A percentile compares a stretch with the other conserved stretches of the same genome.
Evolutionary conservation across 2,888 invertebrate genomes (phyloP).

Genomic region (Apantesis nais): DNA sequence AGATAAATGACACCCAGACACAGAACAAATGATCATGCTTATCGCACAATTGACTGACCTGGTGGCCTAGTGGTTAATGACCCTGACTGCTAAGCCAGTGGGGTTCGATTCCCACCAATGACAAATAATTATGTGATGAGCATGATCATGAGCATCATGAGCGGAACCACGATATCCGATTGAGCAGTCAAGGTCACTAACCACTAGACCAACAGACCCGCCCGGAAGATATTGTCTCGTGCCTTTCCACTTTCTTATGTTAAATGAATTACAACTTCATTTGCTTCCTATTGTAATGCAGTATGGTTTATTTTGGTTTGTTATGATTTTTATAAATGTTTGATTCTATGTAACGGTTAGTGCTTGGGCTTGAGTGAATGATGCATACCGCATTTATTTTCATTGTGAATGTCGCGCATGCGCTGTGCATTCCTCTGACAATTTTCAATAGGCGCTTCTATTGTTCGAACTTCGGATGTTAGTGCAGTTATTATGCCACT

Average conservation of each 20-base stretch:
- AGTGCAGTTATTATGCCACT: conserved; percentile 51
- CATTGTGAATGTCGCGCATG: conserved; percentile 65
- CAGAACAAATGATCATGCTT: no score
- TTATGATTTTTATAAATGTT: conserved; percentile 21
- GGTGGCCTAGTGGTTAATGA: no score
- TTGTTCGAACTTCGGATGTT: conserved; percentile 46
- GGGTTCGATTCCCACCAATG: no score
- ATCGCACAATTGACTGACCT: no score
- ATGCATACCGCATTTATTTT: conserved; percentile 68
- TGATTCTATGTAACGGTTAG: conserved; percentile 63
- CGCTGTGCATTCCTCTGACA: conserved; percentile 67
- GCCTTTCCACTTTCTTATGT: neutral
- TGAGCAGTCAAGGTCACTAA: no score
- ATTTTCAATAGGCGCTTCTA: conserved; percentile 42
- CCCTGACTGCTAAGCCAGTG: no score
- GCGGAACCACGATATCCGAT: no score
- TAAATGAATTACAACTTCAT: conserved; percentile 16
- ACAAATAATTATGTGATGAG: no score
- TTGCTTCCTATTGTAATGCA: neutral
- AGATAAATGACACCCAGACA: no score
- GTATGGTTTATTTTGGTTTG: conserved; percentile 33
- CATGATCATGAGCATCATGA: no score
- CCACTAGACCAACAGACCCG: no score
- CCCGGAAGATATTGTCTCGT: no score
- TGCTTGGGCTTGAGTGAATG: conserved; percentile 63